Base-by-base conservation (phyloP, 23 tunicate genomes). In the Halocynthia aurantium region DNA sequence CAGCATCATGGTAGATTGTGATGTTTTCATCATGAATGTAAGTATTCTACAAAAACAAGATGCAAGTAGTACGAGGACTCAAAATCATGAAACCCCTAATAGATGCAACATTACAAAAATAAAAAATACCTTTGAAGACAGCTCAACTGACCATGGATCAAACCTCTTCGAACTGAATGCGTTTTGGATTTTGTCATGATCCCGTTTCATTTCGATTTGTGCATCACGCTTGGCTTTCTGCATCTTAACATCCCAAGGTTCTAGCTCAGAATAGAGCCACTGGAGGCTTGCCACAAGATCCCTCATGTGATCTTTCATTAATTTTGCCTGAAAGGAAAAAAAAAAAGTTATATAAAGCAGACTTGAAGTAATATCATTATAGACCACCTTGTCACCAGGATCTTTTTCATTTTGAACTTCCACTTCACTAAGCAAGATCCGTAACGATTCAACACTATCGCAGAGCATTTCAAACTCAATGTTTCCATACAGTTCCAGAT, bases 91-190 rank as follows among this genome's bases (percentile, higher is more conserved):
- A 15, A 60, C 17, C n/a, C 4, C 2, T 60, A 15, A 0, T n/a
- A n/a, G 4, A 15, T 15, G 4, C 2, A 60, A n/a, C 64, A n/a
- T 15, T 15, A n/a, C 13, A 2, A 15, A 49, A 40, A 13, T 19
- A 72, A 12, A 49, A 13, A 63, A 8, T 50, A 83, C 87, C 69
- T 83, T 87, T 58, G 71, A 82, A 10, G 80, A 52, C 60, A 82
- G 21, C 62, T 87, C 93, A 6, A 77, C 93, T 50, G 78, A 80
- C 93, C 93, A 87, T 5, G 86, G 93, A 62, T 87, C 93, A n/a
- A 68, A 75, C 67, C 72, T 31, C 44, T 31, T 31, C 44, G 44
- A 31, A 13, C 22, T 22, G 55, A 50, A 8, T 12, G 20, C 18
- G 57, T 74, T 74, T 12, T 83, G 68, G 21, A 87, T 70, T 6